Evolutionary conservation across 2,888 invertebrate genomes (phyloP), one percentile per base, ranked within the genome.

Genomic region (Alloscopus bannaensis): DNA sequence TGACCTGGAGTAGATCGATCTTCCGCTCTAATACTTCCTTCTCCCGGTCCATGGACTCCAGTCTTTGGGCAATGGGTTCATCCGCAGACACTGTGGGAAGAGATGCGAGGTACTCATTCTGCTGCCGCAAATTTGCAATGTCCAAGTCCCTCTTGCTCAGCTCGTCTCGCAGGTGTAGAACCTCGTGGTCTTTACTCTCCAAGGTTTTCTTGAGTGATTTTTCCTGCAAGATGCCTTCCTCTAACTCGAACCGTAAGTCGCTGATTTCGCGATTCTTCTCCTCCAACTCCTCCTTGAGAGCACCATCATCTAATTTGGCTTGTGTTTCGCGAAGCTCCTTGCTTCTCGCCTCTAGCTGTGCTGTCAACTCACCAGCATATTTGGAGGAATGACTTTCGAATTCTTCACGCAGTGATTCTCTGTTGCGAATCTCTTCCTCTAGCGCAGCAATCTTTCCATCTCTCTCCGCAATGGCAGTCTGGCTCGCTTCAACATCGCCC

Each of bases 111-210:
- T 64, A 22, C 2, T 45, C 45, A 24, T 45, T 11, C 13, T 50
- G 50, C 22, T 47, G 50, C 18, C 22, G 47, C 26, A 66, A 20
- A 16, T 47, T 36, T 1, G 26, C 24, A n/a, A 69, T 55, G 0
- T 69, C 69, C 18, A 28, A 40, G 22, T 57, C 55, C n/a, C 26
- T 69, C 0, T 28, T 52, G 20, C 42, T 16, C 1, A 50, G 2
- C 22, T 66, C 20, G 20, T 42, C 24, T 0, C 50, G 60, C 28
- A 88, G 88, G 24, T 88, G 88, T 42, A 88, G 88, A 36, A 87
- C 88, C 82, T 90, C 89, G 36, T 89, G 83, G 18, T 90, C 89
- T 47, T 89, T 87, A 1, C 89, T 86, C 86, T 90, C 89, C 76
- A 81, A 87, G 13, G 26, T 55, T 24, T 77, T 55, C 18, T 78